These are phyloP conservation scores for Drosophila greeni DNA, from an alignment of 2,888 invertebrate genomes.

Conservation along the genomic window DNA sequence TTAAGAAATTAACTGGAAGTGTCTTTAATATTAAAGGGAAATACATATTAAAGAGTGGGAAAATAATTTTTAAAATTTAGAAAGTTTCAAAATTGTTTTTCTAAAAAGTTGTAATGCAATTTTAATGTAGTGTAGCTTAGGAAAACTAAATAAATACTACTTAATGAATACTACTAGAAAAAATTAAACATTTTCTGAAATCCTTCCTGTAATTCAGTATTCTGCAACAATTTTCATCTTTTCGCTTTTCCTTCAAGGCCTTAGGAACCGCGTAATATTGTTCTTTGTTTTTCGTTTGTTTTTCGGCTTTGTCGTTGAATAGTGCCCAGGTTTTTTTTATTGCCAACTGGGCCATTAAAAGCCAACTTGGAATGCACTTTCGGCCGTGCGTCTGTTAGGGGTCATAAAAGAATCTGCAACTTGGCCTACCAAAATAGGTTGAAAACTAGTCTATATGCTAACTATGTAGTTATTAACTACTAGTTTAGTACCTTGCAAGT, in stretches of 20 bases:
- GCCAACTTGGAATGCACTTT: constrained; percentile 24
- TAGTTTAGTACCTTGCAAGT: background rate
- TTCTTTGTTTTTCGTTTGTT: constrained; percentile 1
- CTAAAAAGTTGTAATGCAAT: too few relatives aligned
- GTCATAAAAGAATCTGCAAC: constrained; percentile 9
- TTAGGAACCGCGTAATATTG: background rate
- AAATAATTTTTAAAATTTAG: too few relatives aligned
- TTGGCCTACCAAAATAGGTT: background rate
- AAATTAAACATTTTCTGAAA: background rate
- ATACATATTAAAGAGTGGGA: background rate
- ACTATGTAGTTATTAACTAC: background rate
- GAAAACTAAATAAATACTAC: too few relatives aligned
- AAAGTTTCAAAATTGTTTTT: background rate
- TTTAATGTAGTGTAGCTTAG: too few relatives aligned
- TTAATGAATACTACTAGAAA: too few relatives aligned
- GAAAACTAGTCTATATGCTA: background rate
- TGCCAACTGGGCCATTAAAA: constrained; percentile 25
- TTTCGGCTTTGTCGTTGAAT: constrained; percentile 1
- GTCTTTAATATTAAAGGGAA: background rate
- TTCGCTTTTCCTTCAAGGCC: background rate
- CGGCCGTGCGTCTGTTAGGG: constrained; percentile 1
- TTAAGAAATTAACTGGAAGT: constrained; percentile 14
- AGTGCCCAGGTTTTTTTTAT: constrained; percentile 13
- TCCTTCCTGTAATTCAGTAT: background rate
- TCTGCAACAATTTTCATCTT: background rate